Conservation (phyloP, 2,797 vertebrate genomes). For the Schizopygopsis malacanthus region DNA sequence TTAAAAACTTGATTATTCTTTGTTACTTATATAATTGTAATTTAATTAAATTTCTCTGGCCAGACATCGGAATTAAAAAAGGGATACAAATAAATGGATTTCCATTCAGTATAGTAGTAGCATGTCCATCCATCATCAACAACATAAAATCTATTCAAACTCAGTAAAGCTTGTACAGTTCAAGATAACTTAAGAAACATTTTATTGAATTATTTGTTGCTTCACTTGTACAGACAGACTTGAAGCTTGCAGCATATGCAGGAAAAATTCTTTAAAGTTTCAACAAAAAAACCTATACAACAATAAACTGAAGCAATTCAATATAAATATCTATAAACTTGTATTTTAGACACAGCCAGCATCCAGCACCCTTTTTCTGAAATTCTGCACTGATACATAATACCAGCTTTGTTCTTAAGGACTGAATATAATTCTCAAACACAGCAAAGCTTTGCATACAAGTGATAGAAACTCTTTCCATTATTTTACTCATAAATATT, state of each 20-base stretch:
- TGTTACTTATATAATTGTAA: conserved; percentile 6
- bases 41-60: neutral
- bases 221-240: neutral
- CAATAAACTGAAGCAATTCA: neutral
- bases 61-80: neutral
- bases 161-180: neutral
- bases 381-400: conserved; percentile 13
- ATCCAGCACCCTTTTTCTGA: neutral
- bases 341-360: neutral
- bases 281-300: neutral
- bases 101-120: neutral
- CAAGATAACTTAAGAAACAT: neutral
- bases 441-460: neutral
- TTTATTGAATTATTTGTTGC: neutral
- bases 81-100: neutral
- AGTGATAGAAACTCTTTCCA: neutral
- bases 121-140: neutral
- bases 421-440: neutral
- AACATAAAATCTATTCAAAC: conserved; percentile 13
- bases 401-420: neutral
- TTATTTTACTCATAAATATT: neutral
- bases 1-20: conserved; percentile 6
- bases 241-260: neutral
- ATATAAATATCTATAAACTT: neutral
- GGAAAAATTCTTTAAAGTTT: neutral